Evolutionary conservation across 2,888 invertebrate genomes (phyloP).

Genomic region (Tortrix viridana): DNA sequence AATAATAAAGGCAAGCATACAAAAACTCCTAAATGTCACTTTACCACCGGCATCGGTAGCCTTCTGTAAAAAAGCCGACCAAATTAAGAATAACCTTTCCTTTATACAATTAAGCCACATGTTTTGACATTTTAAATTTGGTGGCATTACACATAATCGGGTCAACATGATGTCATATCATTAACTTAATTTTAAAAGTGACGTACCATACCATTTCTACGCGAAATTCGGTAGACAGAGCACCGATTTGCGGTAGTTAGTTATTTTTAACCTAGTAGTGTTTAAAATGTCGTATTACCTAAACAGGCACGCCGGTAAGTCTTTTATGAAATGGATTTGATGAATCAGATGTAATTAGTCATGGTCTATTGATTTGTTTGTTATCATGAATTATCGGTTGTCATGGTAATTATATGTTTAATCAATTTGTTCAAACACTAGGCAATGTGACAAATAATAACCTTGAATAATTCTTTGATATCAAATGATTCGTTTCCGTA

Average conservation of each 20-base stretch:
- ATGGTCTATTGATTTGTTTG: constrained; percentile 22
- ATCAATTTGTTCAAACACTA: constrained; percentile 19
- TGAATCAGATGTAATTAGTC: not conserved
- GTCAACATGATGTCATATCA: constrained; percentile 76
- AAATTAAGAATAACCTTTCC: constrained; percentile 46
- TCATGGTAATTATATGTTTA: constrained; percentile 22
- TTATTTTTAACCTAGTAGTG: constrained; percentile 35
- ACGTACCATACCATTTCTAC: constrained; percentile 66
- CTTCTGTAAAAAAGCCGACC: constrained; percentile 51
- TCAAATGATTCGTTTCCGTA: constrained; percentile 1
- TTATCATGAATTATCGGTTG: constrained; percentile 18
- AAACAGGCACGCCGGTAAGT: constrained; percentile 66
- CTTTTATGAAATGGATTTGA: not conserved
- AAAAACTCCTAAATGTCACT: constrained; percentile 40
- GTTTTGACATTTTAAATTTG: constrained; percentile 53
- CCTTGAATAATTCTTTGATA: not conserved
- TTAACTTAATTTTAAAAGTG: constrained; percentile 76
- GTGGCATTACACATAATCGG: constrained; percentile 62
- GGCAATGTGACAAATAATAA: constrained; percentile 5
- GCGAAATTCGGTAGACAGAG: constrained; percentile 55
- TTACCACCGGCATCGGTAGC: constrained; percentile 39
- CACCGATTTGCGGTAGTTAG: constrained; percentile 44
- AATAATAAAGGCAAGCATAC: constrained; percentile 42
- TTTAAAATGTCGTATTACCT: constrained; percentile 65
- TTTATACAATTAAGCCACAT: constrained; percentile 35